Base-by-base conservation (phyloP, 2,113 vertebrate genomes). In the Coptodon rendalli region DNA sequence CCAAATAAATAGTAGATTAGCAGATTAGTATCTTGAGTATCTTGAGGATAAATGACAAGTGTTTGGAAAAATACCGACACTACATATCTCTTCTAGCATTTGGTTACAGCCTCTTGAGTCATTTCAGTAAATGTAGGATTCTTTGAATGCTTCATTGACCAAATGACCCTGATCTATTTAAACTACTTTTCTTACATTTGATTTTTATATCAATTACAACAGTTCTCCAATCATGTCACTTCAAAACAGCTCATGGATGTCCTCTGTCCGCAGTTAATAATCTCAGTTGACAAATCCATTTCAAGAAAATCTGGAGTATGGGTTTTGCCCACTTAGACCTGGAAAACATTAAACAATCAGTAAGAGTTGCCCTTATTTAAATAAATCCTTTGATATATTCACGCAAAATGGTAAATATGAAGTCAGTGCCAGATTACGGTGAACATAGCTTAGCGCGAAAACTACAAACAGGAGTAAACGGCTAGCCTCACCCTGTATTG, bases 301-400 rank as follows among this genome's bases (percentile, higher is more conserved):
- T 95, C 90, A 95, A n/a, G 90, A 81, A 93, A 96, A 97, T 94
- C 73, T 95, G 84, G 96, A 94, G 76, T 97, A 97, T 2, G 93
- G 95, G 82, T 96, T 97, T 61, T 82, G 92, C 17, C 92, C 95
- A 79, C 76, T 89, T n/a, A 97, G 93, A 84, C 97, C 97, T 97
- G 85, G 7, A 89, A 89, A 82, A 19, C 16, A 93, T 93, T 5
- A 89, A 88, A 38, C 6, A 91, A 34, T 59, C 43, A 87, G 40
- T 5, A 36, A 79, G 40, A n/a, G 10, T 40, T 27, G 19, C 6
- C 40, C 6, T 48, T 12, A 85, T 66, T 76, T 29, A 27, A 80
- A 68, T 45, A 16, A 57, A 43, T 59, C 2, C 3, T 48, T 16
- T 76, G 14, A 76, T 17, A 50, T 61, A 52, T 52, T 68, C 61